Conservation (phyloP, 2,113 vertebrate genomes). For the Recurvirostra avosetta region DNA sequence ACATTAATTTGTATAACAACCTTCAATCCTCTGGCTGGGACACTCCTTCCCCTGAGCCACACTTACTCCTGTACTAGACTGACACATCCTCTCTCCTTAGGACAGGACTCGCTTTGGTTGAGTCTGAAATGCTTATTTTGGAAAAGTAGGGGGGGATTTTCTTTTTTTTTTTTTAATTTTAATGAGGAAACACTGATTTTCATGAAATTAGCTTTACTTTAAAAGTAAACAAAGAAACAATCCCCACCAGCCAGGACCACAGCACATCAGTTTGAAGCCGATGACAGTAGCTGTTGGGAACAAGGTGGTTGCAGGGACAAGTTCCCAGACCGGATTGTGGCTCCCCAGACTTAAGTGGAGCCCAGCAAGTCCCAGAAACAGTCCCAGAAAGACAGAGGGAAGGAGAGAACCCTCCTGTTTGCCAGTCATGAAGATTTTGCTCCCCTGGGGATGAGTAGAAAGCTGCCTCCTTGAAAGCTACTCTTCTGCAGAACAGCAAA, state of each 20-base stretch:
- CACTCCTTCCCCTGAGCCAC: conserved; percentile 27
- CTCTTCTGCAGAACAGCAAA: not conserved
- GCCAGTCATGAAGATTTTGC: not conserved
- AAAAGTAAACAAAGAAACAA: not conserved
- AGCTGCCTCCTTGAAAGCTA: not conserved
- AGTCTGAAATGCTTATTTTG: not conserved
- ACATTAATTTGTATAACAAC: conserved; percentile 65
- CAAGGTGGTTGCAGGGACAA: not conserved
- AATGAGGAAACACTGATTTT: not conserved
- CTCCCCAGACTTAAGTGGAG: not conserved
- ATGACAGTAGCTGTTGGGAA: not conserved
- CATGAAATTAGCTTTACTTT: not conserved
- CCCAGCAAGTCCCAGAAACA: not conserved
- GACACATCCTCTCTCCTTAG: not conserved
- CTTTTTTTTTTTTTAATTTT: not conserved
- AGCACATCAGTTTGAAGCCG: not conserved
- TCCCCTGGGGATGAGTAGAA: not conserved
- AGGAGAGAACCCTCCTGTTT: not conserved
- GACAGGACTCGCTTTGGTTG: not conserved
- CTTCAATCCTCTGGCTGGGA: conserved; percentile 50
- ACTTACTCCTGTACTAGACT: conserved; percentile 9
- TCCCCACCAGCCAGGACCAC: no score
- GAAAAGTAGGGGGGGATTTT: fast-evolving
- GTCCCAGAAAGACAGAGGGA: not conserved
- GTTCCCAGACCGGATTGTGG: not conserved